phyloP scores from a whole-genome alignment of 2,797 vertebrate species.

The Iguana delicatissima region DNA sequence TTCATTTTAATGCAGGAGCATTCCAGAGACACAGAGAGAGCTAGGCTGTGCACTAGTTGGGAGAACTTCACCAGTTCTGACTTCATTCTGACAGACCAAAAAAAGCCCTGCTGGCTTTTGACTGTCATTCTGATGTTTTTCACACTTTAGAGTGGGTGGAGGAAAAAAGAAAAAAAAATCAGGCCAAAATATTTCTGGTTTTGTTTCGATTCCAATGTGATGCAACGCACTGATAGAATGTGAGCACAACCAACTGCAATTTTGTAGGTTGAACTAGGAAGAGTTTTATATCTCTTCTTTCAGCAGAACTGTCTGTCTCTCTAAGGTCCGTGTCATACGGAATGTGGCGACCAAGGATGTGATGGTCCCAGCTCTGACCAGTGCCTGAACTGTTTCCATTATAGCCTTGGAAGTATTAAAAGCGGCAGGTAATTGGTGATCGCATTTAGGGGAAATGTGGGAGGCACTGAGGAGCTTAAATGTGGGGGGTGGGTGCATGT shows the following conservation, averaged over 20 bases:
- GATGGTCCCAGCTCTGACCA: conserved; percentile 87
- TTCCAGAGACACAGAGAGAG: background rate
- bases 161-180: no score
- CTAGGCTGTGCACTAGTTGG: no score
- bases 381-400: conserved; percentile 93
- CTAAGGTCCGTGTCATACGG: conserved; percentile 86
- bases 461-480: background rate
- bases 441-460: no score
- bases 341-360: conserved; percentile 90
- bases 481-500: background rate
- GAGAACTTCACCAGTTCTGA: background rate
- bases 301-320: conserved; percentile 62
- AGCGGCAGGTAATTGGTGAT: conserved; percentile 83
- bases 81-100: background rate
- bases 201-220: background rate
- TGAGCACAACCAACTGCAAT: background rate
- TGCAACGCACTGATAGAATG: background rate
- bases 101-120: background rate
- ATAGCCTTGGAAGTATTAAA: conserved; percentile 87
- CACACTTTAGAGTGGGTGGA: background rate
- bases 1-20: no score
- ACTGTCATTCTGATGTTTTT: background rate
- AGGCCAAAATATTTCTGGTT: background rate
- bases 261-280: conserved; percentile 41
- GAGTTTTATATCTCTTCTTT: conserved; percentile 39